phyloP scores from a whole-genome alignment of 53 echinoderm and acorn worm species.

The Astropecten irregularis region DNA sequence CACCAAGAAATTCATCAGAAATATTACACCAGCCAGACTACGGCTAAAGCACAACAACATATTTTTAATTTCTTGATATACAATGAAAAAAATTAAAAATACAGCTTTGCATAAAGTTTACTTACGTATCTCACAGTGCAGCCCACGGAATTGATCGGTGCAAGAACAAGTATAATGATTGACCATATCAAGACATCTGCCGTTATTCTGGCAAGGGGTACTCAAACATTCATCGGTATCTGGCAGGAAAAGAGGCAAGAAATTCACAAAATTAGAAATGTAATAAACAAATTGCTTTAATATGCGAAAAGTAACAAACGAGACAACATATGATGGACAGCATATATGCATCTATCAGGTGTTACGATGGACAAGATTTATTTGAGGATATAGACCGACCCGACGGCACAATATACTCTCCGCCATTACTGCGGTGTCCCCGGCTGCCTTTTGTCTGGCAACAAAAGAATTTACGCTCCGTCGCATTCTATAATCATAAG shows the following conservation, averaged over 20 bases:
- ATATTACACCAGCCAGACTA: no score
- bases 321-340: background rate
- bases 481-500: no score
- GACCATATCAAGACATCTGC: slow-evolving; percentile 53
- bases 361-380: background rate
- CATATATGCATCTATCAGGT: background rate
- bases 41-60: no score
- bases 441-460: no score
- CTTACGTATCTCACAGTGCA: slow-evolving; percentile 75
- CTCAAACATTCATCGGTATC: slow-evolving; percentile 74
- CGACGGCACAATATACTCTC: no score
- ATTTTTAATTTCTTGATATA: no score
- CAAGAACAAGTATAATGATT: slow-evolving; percentile 64
- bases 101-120: no score
- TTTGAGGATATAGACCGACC: background rate
- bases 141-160: slow-evolving; percentile 53
- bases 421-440: no score
- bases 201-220: slow-evolving; percentile 71
- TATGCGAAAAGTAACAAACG: background rate
- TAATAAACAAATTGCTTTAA: background rate
- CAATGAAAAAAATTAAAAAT: no score
- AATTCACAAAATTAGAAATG: background rate
- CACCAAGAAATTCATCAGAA: no score
- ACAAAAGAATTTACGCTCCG: no score
- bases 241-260: background rate